A percentile compares a stretch with the other conserved stretches of the same genome.
Evolutionary conservation across 2,113 vertebrate species (phyloP).

Genomic region (Pelmatolapia mariae): DNA sequence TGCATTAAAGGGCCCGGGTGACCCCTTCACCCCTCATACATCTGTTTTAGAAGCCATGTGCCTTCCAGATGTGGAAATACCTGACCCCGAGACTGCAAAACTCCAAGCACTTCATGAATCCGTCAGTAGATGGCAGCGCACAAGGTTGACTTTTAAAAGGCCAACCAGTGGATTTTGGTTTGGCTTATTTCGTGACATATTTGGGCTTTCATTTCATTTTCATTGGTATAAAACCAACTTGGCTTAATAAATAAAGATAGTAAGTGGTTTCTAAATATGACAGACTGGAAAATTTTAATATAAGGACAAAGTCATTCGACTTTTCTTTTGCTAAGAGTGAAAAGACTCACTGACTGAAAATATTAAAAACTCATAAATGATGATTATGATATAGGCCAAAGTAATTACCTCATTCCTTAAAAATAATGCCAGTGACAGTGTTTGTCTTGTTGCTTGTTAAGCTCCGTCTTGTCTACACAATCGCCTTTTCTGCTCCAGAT

Average conservation of each 20-base stretch:
- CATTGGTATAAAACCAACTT: not conserved
- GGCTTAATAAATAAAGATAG: not conserved
- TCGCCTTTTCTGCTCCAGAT: conserved; percentile 32
- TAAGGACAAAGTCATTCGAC: not conserved
- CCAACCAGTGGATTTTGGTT: not conserved
- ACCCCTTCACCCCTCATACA: conserved; percentile 54
- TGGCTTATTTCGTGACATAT: not conserved
- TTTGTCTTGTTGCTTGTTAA: conserved; percentile 1
- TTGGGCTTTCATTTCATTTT: not conserved
- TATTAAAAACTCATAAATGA: not conserved
- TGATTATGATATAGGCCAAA: not conserved
- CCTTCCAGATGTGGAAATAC: conserved; percentile 68
- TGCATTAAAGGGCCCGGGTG: conserved; percentile 51
- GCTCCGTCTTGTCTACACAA: not conserved
- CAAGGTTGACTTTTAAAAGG: not conserved
- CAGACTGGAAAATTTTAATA: not conserved
- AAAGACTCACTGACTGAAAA: not conserved
- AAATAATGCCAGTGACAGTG: conserved; percentile 3
- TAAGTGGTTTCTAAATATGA: not conserved
- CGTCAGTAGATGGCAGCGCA: conserved; percentile 63
- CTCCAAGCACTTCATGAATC: not conserved
- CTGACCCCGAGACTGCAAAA: not conserved
- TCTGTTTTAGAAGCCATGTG: conserved; percentile 67
- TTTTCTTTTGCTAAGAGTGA: not conserved
- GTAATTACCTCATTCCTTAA: not conserved